Evolutionary conservation across 2,797 vertebrate genomes (phyloP).

Genomic region (Lacerta bilineata): DNA sequence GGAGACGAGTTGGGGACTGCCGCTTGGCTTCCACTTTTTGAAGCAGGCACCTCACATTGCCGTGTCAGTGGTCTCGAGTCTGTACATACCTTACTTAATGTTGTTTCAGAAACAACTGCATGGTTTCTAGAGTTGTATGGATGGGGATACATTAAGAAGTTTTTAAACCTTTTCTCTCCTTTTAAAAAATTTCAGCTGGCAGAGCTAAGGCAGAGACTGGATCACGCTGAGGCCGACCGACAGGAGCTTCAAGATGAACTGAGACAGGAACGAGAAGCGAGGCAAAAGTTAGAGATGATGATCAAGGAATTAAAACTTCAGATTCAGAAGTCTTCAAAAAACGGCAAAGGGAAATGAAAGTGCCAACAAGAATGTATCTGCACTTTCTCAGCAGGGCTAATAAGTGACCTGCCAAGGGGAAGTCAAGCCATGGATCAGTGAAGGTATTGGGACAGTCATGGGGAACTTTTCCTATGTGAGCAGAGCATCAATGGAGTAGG

Average conservation of each 20-base stretch:
- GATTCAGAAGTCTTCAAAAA: constrained; percentile 84
- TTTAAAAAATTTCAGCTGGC: constrained; percentile 84
- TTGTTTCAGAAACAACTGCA: not conserved
- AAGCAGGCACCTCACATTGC: no score
- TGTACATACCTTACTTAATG: not conserved
- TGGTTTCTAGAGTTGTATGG: not conserved
- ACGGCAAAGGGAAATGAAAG: constrained; percentile 78
- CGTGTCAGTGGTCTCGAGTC: no score
- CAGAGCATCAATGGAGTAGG: not conserved
- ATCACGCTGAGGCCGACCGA: constrained; percentile 91
- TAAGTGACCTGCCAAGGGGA: constrained; percentile 24
- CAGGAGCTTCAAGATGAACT: constrained; percentile 95
- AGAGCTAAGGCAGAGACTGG: constrained; percentile 90
- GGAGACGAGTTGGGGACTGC: no score
- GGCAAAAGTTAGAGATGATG: constrained; percentile 92
- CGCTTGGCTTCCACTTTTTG: no score
- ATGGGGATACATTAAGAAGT: not conserved
- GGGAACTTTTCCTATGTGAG: constrained; percentile 28
- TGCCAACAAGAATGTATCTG: not conserved
- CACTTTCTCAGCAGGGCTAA: constrained; percentile 28
- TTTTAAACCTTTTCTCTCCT: not conserved
- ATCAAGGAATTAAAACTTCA: constrained; percentile 91
- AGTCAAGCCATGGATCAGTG: constrained; percentile 32
- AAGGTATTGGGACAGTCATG: constrained; percentile 33
- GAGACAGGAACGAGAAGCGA: constrained; percentile 90